A percentile compares a stretch with the other conserved stretches of the same genome.
Evolutionary conservation across 2,888 invertebrate genomes (phyloP).

Genomic region (Trichacis sp.): DNA sequence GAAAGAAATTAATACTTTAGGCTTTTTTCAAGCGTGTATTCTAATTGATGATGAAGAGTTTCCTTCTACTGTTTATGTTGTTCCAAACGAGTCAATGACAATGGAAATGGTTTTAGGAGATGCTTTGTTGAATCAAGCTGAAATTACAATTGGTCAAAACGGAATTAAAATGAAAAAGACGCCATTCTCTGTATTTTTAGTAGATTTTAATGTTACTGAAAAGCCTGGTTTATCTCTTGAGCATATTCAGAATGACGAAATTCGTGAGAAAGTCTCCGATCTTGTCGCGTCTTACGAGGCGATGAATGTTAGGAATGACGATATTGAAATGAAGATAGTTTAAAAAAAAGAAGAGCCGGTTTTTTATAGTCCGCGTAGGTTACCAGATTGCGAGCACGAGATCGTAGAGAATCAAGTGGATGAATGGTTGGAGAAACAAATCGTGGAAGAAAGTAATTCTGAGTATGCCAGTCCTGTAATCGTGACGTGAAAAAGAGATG

Average conservation of each 20-base stretch:
- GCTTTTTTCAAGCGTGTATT: too few species aligned
- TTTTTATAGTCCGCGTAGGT: constrained; percentile 12
- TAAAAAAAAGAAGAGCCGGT: constrained; percentile 14
- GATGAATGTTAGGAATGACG: constrained; percentile 10
- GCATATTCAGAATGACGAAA: background rate
- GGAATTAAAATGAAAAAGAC: constrained; percentile 11
- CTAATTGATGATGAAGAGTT: constrained; percentile 14
- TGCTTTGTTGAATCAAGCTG: constrained; percentile 19
- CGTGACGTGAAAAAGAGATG: constrained; percentile 41
- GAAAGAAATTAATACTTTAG: too few species aligned
- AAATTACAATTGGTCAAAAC: constrained; percentile 17
- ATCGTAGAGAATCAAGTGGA: constrained; percentile 20
- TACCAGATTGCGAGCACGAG: constrained; percentile 11
- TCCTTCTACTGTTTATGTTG: constrained; percentile 15
- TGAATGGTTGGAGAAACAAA: constrained; percentile 5
- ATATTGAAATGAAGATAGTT: constrained; percentile 10
- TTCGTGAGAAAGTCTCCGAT: background rate
- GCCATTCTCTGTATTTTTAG: background rate
- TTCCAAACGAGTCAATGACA: constrained; percentile 14
- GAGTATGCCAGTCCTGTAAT: constrained; percentile 48
- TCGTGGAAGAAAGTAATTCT: constrained; percentile 27
- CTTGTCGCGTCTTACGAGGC: constrained; percentile 6
- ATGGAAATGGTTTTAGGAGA: constrained; percentile 17
- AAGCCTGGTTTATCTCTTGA: too few species aligned
- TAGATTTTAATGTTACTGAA: too few species aligned